phyloP scores from a whole-genome alignment of 2,888 invertebrate genomes.

The Notocelia uddmanniana region DNA sequence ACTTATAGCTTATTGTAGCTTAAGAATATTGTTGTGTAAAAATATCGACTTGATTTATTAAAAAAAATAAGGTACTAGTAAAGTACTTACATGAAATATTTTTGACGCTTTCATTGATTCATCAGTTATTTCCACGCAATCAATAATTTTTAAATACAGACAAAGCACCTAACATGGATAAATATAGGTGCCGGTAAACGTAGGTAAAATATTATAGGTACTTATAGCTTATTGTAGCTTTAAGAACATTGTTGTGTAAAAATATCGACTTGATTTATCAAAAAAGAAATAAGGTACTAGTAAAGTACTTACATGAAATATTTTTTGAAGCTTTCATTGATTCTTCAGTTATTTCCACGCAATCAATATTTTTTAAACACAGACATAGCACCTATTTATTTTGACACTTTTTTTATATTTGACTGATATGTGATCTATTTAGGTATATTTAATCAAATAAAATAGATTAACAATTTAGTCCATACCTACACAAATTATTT shows the following conservation, averaged over 20 bases:
- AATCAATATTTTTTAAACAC: background rate
- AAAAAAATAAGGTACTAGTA: too few species aligned
- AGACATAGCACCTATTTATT: background rate
- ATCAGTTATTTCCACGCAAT: background rate
- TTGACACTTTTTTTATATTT: background rate
- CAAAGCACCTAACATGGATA: background rate
- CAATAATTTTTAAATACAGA: background rate
- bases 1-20: background rate
- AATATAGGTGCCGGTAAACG: background rate
- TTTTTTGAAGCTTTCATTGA: background rate
- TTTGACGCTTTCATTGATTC: background rate
- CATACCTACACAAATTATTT: background rate
- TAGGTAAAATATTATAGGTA: background rate
- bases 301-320: background rate
- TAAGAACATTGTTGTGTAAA: background rate
- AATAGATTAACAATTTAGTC: background rate
- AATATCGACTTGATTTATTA: too few species aligned
- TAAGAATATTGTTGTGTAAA: background rate
- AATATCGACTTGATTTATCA: too few species aligned
- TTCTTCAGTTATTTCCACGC: background rate
- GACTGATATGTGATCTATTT: background rate
- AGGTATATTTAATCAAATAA: background rate
- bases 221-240: background rate
- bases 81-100: background rate
- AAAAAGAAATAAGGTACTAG: too few species aligned